Base-by-base conservation (phyloP, 1,140 invertebrate genomes). In the Heliconius nattereri region DNA sequence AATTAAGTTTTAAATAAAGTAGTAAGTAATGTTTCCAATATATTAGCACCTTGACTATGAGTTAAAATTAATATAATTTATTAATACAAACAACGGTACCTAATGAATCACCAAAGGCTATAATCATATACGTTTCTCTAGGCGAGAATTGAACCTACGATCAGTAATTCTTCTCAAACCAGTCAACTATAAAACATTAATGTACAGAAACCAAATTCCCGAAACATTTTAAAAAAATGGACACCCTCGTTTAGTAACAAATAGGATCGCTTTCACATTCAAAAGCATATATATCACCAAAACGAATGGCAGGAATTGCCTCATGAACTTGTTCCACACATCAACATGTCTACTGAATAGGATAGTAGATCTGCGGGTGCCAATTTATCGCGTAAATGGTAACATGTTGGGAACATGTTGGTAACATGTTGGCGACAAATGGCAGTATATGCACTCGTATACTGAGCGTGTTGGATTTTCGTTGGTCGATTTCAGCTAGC, bases 311-410 rank as follows among this genome's bases (percentile, higher is more conserved):
- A 79, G 71, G 37, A 71, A 72, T 77, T 83, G 73, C 73, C 78
- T 29, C 49, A 77, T 81, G 78, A 83, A 85, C 87, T 87, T 89
- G 87, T 81, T 84, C 84, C 87, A 89, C 85, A 88, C 85, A 85
- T 87, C 87, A 86, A 82, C 88, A 76, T 88, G 90, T 87, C 86
- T 87, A 83, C 71, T 83, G 85, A 84, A 85, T 85, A 83, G 84
- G 86, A 81, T 79, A 81, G 83, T 85, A 87, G 87, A 92, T 91
- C 87, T 90, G 91, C 87, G 76, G 82, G 82, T 85, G 85, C 87
- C 91, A 93, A 93, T 93, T 93, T 92, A 93, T 91, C 90, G 85
- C 91, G 91, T 88, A 86, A 88, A 91, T 91, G 88, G 89, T 84
- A 87, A 87, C 87, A 86, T 89, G 40, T 45, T 91, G 88, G 90